These are phyloP conservation scores for Lagenorhynchus albirostris DNA, from an alignment of 2,113 vertebrate species.

Conservation along the genomic window DNA sequence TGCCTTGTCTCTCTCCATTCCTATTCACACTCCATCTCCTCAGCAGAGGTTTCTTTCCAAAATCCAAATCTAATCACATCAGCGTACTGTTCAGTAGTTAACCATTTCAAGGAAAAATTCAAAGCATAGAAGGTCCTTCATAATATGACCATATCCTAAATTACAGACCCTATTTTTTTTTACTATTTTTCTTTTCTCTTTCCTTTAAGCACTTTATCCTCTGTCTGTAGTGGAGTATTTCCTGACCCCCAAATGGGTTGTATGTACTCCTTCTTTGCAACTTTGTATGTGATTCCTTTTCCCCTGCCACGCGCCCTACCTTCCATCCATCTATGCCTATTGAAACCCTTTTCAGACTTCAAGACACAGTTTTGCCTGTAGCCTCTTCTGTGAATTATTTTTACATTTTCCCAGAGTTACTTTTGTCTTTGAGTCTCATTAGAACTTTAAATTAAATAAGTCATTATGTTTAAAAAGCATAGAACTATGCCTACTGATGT, in stretches of 20 bases:
- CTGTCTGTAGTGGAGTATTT: neutral
- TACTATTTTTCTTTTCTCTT: neutral
- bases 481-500: neutral
- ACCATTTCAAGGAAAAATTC: neutral
- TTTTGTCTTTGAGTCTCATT: neutral
- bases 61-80: neutral
- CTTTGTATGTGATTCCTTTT: neutral
- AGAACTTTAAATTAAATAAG: neutral
- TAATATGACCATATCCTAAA: neutral
- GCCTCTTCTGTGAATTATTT: neutral
- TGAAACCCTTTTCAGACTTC: neutral
- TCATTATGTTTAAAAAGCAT: neutral
- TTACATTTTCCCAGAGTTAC: neutral
- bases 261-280: neutral
- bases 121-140: neutral
- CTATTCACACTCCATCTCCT: neutral
- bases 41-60: neutral
- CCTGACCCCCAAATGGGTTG: neutral
- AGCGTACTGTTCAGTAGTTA: neutral
- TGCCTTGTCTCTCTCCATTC: neutral
- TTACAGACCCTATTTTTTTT: neutral
- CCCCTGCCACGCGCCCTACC: accelerated
- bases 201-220: neutral
- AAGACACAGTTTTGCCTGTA: neutral
- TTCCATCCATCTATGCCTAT: neutral